Conservation (phyloP, 53 echinoderm and acorn worm species). For the Crossaster papposus region DNA sequence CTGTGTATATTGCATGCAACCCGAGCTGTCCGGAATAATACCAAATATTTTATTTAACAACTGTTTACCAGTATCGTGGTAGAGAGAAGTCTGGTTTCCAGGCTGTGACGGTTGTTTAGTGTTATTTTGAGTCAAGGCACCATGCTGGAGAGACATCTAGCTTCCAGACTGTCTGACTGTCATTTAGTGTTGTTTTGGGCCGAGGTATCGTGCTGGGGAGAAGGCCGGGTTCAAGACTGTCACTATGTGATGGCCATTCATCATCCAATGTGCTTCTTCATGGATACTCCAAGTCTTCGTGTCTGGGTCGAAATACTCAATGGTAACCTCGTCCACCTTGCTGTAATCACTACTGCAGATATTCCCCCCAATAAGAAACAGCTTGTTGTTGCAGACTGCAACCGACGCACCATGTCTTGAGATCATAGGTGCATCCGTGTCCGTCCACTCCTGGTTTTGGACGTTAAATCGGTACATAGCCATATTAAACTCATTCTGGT, state of each 20-base stretch:
- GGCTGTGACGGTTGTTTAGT: too few species aligned
- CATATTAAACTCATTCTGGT: conserved; percentile 36
- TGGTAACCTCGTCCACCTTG: conserved; percentile 30
- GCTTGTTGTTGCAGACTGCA: conserved; percentile 53
- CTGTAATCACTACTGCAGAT: conserved; percentile 37
- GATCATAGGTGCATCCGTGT: conserved; percentile 45
- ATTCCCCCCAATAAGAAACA: conserved; percentile 58
- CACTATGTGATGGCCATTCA: conserved; percentile 39
- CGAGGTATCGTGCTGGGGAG: conserved; percentile 45
- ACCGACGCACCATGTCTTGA: conserved; percentile 34
- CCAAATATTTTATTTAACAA: too few species aligned
- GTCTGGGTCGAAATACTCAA: conserved; percentile 55
- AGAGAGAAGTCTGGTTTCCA: too few species aligned
- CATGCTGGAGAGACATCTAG: too few species aligned
- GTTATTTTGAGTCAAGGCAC: too few species aligned
- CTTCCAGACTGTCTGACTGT: background rate
- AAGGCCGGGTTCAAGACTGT: conserved; percentile 43
- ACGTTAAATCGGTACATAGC: conserved; percentile 43
- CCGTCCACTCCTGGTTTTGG: conserved; percentile 15
- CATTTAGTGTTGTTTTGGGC: conserved; percentile 58
- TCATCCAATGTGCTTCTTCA: background rate
- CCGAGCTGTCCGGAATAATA: too few species aligned
- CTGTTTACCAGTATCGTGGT: too few species aligned
- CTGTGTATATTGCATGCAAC: too few species aligned
- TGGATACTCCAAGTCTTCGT: conserved; percentile 60